Conservation (phyloP, 2,888 invertebrate genomes). For the Dichetophora obliterata region DNA sequence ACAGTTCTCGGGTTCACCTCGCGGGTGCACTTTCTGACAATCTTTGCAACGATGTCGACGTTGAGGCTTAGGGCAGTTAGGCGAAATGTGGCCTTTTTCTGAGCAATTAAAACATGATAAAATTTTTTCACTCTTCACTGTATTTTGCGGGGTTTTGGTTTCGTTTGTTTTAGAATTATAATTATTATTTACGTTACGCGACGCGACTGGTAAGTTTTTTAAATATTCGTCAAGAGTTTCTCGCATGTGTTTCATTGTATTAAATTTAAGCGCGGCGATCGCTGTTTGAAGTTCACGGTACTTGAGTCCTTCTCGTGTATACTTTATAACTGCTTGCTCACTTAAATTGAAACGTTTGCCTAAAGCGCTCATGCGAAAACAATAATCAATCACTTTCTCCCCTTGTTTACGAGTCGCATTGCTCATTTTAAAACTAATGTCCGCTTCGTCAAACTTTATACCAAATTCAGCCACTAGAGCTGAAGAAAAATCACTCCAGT, state of each 20-base stretch:
- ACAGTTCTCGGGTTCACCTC: slow-evolving; percentile 4
- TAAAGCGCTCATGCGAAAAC: neutral
- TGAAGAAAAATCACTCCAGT: neutral
- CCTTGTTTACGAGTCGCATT: neutral
- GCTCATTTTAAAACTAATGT: neutral
- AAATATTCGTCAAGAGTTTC: no score
- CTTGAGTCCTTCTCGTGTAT: neutral
- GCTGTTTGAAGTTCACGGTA: neutral
- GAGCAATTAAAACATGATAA: no score
- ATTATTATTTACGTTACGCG: no score
- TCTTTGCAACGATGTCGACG: neutral
- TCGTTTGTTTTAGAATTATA: no score
- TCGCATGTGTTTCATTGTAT: no score
- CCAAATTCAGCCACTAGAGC: neutral
- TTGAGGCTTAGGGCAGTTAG: neutral
- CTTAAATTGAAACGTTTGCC: neutral
- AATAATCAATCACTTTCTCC: neutral
- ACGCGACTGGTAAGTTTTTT: no score
- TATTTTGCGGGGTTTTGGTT: no score
- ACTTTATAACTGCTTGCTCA: neutral
- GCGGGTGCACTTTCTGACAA: slow-evolving; percentile 20
- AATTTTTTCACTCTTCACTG: no score
- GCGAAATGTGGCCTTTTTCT: no score
- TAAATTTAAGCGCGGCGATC: no score
- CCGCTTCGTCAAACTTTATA: slow-evolving; percentile 1